Conservation (phyloP, 1,140 invertebrate species). For the Zaprionus ghesquierei region DNA sequence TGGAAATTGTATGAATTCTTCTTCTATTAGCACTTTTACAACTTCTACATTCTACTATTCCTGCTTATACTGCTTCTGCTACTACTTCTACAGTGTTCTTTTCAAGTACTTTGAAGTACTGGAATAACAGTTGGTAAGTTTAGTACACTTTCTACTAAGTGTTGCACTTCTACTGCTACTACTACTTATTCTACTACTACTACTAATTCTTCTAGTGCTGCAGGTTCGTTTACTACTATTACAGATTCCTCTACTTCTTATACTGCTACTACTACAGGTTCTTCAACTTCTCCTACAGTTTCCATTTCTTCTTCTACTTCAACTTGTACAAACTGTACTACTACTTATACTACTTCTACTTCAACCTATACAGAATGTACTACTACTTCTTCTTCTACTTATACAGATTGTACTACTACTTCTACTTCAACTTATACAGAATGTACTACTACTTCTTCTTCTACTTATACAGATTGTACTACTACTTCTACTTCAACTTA, state of each 20-base stretch:
- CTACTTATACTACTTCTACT: background rate
- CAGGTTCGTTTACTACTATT: too few relatives aligned
- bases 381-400: background rate
- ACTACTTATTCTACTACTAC: too few relatives aligned
- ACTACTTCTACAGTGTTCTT: background rate
- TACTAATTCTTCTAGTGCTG: too few relatives aligned
- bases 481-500: background rate
- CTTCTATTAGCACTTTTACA: background rate
- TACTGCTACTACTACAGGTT: too few relatives aligned
- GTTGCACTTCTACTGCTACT: too few relatives aligned
- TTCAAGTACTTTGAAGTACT: background rate
- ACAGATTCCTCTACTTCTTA: too few relatives aligned
- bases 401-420: background rate
- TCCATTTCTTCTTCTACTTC: background rate
- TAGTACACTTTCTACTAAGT: too few relatives aligned
- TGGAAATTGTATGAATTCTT: accelerated
- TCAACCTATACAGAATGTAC: background rate
- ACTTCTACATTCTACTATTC: background rate
- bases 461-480: background rate
- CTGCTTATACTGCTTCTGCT: background rate
- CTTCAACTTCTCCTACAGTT: background rate
- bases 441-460: background rate
- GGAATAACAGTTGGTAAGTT: too few relatives aligned
- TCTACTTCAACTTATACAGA: background rate
- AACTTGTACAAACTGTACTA: background rate